These are phyloP conservation scores for Siphamia tubifer DNA, from an alignment of 2,113 vertebrate genomes.

Conservation along the genomic window DNA sequence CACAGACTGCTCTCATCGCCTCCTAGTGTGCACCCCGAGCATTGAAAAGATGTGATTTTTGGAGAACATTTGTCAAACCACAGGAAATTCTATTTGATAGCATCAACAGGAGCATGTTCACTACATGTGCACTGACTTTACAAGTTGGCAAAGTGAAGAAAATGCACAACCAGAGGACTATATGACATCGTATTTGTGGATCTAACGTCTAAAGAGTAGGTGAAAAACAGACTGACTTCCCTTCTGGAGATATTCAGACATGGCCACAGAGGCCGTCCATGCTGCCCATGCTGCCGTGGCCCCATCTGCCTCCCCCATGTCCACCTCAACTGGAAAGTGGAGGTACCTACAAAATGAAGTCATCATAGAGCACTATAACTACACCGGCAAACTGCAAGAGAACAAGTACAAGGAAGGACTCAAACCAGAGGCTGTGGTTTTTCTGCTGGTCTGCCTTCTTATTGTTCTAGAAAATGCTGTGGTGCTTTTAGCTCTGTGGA, in stretches of 20 bases:
- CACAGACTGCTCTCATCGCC: slow-evolving; percentile 42
- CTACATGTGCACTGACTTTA: not conserved
- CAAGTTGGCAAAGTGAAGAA: not conserved
- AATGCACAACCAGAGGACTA: slow-evolving; percentile 39
- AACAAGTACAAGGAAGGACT: slow-evolving; percentile 81
- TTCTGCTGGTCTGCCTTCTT: slow-evolving; percentile 86
- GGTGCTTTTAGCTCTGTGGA: slow-evolving; percentile 86
- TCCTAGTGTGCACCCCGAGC: slow-evolving; percentile 28
- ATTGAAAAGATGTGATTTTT: slow-evolving; percentile 8
- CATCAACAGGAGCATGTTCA: slow-evolving; percentile 12
- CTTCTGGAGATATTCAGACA: not conserved
- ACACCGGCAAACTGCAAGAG: slow-evolving; percentile 84
- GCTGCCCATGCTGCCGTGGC: slow-evolving; percentile 23
- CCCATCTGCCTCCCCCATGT: slow-evolving; percentile 18
- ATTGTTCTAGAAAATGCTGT: slow-evolving; percentile 88
- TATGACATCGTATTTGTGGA: slow-evolving; percentile 35
- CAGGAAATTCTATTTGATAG: slow-evolving; percentile 37
- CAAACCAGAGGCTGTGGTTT: slow-evolving; percentile 78
- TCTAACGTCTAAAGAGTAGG: not conserved
- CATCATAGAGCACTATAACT: slow-evolving; percentile 87
- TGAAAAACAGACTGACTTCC: not conserved
- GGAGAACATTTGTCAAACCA: slow-evolving; percentile 26
- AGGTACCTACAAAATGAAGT: slow-evolving; percentile 81
- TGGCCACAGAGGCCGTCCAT: slow-evolving; percentile 53
- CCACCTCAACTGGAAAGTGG: slow-evolving; percentile 31